These are phyloP conservation scores for Allobates femoralis DNA, from an alignment of 2,797 vertebrate species.

Conservation along the genomic window DNA sequence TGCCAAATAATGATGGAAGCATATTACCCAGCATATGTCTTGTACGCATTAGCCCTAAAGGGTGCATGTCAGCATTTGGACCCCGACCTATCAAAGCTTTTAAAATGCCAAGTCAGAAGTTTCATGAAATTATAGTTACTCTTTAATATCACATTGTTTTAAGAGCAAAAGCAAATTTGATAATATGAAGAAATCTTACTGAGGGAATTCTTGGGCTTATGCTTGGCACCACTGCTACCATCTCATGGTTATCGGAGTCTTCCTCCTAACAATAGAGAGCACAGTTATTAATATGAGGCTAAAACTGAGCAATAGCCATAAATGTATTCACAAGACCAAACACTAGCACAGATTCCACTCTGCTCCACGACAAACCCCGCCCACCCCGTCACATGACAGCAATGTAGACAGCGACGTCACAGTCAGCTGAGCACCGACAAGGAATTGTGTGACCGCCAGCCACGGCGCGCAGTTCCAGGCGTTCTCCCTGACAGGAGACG, in stretches of 20 bases:
- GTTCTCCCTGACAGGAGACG: too few species aligned
- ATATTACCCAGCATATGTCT: neutral
- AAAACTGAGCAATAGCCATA: neutral
- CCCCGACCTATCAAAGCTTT: too few species aligned
- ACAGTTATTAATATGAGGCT: neutral
- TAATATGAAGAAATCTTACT: slow-evolving; percentile 62
- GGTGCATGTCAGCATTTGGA: too few species aligned
- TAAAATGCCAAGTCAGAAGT: neutral
- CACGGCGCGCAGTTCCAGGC: too few species aligned
- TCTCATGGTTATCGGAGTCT: slow-evolving; percentile 2
- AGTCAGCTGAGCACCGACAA: too few species aligned
- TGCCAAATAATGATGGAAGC: neutral
- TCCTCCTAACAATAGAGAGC: slow-evolving; percentile 21
- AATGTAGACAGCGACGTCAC: too few species aligned
- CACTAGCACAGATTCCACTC: too few species aligned
- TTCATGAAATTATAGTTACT: neutral
- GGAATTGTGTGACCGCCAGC: too few species aligned
- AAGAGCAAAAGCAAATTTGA: neutral
- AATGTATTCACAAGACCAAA: neutral
- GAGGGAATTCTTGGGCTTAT: slow-evolving; percentile 65
- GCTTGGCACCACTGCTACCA: slow-evolving; percentile 54
- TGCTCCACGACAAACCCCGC: too few species aligned
- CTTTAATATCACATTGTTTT: neutral
- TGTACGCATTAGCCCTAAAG: too few species aligned
- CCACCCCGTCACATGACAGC: too few species aligned